Percentiles rank a stretch among this genome's conserved stretches.
Conservation (phyloP, 1,140 invertebrate species). For the Drosophila nigromelanica region DNA sequence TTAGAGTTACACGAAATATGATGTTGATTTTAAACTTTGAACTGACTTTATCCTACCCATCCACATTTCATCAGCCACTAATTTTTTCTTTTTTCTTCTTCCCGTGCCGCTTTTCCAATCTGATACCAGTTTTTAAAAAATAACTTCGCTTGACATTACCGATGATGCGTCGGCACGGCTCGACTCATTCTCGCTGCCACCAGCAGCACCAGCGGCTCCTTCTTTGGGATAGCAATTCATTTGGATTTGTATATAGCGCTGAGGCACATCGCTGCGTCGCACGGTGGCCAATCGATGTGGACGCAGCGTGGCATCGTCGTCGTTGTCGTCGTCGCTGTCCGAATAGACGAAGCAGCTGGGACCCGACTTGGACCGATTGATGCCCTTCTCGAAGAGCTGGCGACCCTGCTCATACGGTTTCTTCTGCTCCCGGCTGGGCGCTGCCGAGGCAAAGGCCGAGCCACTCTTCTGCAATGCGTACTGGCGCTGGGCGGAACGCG, state of each 20-base stretch:
- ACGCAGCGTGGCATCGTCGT: conserved; percentile 65
- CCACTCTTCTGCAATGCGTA: conserved; percentile 84
- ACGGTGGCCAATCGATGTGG: conserved; percentile 66
- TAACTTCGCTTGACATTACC: conserved; percentile 32
- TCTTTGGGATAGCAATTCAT: conserved; percentile 83
- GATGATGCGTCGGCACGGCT: conserved; percentile 71
- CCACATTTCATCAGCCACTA: not conserved
- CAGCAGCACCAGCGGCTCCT: conserved; percentile 9
- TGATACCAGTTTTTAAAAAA: not conserved
- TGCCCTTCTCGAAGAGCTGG: conserved; percentile 83
- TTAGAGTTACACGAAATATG: no score
- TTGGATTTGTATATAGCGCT: conserved; percentile 76
- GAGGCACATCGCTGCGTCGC: conserved; percentile 74
- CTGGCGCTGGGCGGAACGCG: conserved; percentile 63
- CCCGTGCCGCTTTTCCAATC: not conserved
- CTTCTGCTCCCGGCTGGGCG: conserved; percentile 45
- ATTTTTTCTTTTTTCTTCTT: not conserved
- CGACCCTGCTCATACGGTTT: conserved; percentile 66
- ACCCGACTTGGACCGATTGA: conserved; percentile 88
- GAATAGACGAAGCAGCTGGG: conserved; percentile 87
- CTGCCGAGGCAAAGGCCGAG: conserved; percentile 74
- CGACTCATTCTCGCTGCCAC: conserved; percentile 67
- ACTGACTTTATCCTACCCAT: no score
- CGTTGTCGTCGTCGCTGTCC: conserved; percentile 79
- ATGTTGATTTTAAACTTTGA: no score